Evolutionary conservation across 2,113 vertebrate species (phyloP).

Genomic region (Lutjanus erythropterus): DNA sequence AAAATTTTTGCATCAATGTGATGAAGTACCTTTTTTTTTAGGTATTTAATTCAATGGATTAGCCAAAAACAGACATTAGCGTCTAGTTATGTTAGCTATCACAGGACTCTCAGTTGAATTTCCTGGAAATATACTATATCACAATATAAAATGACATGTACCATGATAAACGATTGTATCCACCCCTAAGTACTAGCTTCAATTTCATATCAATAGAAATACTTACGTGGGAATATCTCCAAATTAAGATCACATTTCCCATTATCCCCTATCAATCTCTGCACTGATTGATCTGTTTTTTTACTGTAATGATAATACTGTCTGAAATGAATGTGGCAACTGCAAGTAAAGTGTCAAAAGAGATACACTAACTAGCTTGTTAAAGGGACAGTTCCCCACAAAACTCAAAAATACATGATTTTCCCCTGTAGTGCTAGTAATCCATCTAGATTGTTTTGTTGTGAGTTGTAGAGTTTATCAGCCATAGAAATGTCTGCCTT

Average conservation of each 20-base stretch:
- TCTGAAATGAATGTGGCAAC: not conserved
- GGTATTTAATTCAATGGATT: slow-evolving; percentile 1
- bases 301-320: not conserved
- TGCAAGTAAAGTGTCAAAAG: not conserved
- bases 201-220: slow-evolving; percentile 16
- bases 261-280: not conserved
- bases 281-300: not conserved
- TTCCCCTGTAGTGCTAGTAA: too few relatives aligned
- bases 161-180: not conserved
- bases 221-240: not conserved
- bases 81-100: not conserved
- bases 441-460: too few relatives aligned
- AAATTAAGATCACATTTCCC: not conserved
- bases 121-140: not conserved
- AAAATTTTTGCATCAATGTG: slow-evolving; percentile 18
- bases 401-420: too few relatives aligned
- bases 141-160: not conserved
- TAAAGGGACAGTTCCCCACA: too few relatives aligned
- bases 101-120: not conserved
- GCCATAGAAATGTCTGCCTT: too few relatives aligned
- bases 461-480: too few relatives aligned
- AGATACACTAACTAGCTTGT: not conserved
- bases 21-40: slow-evolving; percentile 2
- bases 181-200: not conserved
- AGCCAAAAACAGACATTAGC: slow-evolving; percentile 3